These are phyloP conservation scores for Pipistrellus pygmaeus DNA, from an alignment of 2,797 vertebrate species.

Conservation along the genomic window DNA sequence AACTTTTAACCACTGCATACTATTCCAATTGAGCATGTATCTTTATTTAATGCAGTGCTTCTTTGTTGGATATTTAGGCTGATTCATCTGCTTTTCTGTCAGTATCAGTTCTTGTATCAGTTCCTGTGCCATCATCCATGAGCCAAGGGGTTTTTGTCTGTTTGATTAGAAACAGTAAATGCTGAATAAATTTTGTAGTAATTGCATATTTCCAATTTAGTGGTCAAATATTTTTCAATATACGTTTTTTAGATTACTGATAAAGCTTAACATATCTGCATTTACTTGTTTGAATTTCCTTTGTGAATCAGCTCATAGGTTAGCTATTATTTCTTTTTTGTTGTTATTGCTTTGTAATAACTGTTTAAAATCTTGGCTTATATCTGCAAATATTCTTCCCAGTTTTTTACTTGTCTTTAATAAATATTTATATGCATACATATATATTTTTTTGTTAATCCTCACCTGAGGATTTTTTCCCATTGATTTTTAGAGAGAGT, in stretches of 20 bases:
- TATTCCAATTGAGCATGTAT: background rate
- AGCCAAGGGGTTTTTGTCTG: constrained; percentile 9
- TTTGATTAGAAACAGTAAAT: constrained; percentile 17
- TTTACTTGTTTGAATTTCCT: constrained; percentile 30
- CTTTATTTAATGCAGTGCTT: background rate
- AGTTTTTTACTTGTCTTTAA: constrained; percentile 15
- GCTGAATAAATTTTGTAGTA: constrained; percentile 30
- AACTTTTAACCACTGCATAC: background rate
- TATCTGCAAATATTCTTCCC: background rate
- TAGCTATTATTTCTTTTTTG: background rate
- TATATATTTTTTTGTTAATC: too few species aligned
- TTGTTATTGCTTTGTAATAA: constrained; percentile 7
- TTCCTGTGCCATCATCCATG: constrained; percentile 1
- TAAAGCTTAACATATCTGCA: background rate
- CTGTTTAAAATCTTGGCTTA: constrained; percentile 40
- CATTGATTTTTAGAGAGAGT: too few species aligned
- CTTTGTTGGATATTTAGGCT: background rate
- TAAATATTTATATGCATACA: background rate
- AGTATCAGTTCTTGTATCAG: background rate
- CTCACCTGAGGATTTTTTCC: too few species aligned
- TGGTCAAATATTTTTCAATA: background rate
- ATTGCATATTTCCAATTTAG: constrained; percentile 28
- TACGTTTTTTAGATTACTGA: constrained; percentile 15
- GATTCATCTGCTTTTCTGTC: background rate
- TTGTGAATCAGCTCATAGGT: background rate